These are phyloP conservation scores for Sinohyriopsis cumingii DNA, from an alignment of 2,888 invertebrate species.

Conservation along the genomic window DNA sequence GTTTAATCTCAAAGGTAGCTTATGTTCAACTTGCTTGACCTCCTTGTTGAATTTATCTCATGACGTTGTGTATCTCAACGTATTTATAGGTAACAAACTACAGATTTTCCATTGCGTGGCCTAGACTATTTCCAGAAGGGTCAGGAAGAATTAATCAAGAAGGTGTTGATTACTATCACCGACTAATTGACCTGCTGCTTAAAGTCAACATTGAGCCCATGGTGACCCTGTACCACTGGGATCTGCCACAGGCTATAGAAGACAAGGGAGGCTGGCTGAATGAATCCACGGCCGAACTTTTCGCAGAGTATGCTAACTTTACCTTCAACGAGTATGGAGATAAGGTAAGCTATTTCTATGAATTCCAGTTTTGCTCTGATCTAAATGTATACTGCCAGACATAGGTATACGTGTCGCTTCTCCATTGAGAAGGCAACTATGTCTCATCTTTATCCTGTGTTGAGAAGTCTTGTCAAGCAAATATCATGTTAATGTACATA, in stretches of 20 bases:
- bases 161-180: slow-evolving; percentile 84
- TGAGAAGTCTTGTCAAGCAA: too few species aligned
- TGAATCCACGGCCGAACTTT: slow-evolving; percentile 57
- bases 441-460: too few species aligned
- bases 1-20: too few species aligned
- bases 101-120: slow-evolving; percentile 79
- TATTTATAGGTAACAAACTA: slow-evolving; percentile 52
- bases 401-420: too few species aligned
- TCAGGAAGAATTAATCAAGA: slow-evolving; percentile 74
- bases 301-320: slow-evolving; percentile 68
- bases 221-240: slow-evolving; percentile 75
- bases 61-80: neutral
- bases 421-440: too few species aligned
- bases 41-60: too few species aligned
- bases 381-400: too few species aligned
- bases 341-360: slow-evolving; percentile 48
- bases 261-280: slow-evolving; percentile 72
- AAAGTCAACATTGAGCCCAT: slow-evolving; percentile 76
- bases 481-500: too few species aligned
- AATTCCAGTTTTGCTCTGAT: too few species aligned
- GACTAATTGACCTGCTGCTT: slow-evolving; percentile 81
- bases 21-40: too few species aligned
- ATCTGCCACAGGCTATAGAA: slow-evolving; percentile 69
- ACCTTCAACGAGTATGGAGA: slow-evolving; percentile 71
- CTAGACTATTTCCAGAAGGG: slow-evolving; percentile 80